These are phyloP conservation scores for Leptinotarsa texana DNA, from an alignment of 1,140 invertebrate genomes.

Conservation along the genomic window DNA sequence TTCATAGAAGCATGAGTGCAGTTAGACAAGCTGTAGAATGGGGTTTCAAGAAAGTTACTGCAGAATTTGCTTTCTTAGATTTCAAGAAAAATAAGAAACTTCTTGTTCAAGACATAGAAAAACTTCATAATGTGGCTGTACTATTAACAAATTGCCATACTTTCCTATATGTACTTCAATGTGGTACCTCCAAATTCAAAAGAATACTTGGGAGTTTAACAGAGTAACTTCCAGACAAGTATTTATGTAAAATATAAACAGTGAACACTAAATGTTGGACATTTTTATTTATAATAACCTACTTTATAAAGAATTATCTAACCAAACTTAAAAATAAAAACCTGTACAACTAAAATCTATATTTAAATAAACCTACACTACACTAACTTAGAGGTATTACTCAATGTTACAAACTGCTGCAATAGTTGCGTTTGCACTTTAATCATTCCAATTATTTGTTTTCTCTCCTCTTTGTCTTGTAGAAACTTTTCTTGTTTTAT, in stretches of 20 bases:
- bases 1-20: conserved; percentile 33
- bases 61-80: conserved; percentile 37
- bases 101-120: conserved; percentile 33
- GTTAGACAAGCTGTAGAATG: conserved; percentile 38
- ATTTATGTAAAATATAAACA: too few species aligned
- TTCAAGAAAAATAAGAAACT: conserved; percentile 44
- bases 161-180: conserved; percentile 39
- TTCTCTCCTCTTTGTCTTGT: neutral
- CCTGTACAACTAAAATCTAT: too few species aligned
- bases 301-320: neutral
- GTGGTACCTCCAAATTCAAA: conserved; percentile 29
- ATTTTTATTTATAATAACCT: neutral
- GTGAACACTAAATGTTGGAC: too few species aligned
- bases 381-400: neutral
- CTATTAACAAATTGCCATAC: conserved; percentile 40
- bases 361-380: neutral
- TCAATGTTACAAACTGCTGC: neutral
- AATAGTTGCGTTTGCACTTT: neutral
- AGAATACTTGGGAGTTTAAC: conserved; percentile 30
- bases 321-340: neutral
- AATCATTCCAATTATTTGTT: neutral
- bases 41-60: conserved; percentile 38
- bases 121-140: conserved; percentile 31
- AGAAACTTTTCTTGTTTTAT: neutral
- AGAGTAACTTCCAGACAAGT: too few species aligned